These are phyloP conservation scores for Orussus abietinus DNA, from an alignment of 1,140 invertebrate genomes.

Conservation along the genomic window DNA sequence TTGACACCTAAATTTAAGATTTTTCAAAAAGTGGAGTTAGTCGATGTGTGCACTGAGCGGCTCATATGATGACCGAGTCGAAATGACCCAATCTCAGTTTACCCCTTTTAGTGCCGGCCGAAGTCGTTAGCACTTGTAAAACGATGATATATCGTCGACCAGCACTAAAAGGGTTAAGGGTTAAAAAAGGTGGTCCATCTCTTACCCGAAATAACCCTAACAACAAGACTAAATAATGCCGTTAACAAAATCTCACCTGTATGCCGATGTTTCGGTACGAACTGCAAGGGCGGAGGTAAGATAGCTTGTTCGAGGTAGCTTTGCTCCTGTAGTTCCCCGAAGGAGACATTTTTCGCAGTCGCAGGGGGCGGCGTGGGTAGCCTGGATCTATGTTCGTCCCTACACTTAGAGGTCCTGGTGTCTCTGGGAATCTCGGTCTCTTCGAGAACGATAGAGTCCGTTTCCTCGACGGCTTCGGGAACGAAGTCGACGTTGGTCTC, in stretches of 20 bases:
- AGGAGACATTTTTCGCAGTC: conserved; percentile 50
- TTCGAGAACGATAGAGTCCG: conserved; percentile 35
- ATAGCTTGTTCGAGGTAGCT: conserved; percentile 42
- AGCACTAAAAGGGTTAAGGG: no score
- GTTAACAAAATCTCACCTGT: conserved; percentile 27
- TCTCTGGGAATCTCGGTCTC: conserved; percentile 33
- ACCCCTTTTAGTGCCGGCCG: no score
- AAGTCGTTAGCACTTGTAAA: no score
- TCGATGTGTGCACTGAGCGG: no score
- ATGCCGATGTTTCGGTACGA: conserved; percentile 46
- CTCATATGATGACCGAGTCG: no score
- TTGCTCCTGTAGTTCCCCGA: conserved; percentile 44
- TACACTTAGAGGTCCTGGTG: conserved; percentile 15
- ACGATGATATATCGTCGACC: no score
- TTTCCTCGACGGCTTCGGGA: conserved; percentile 39
- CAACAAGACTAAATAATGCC: no score
- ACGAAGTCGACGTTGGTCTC: conserved; percentile 32
- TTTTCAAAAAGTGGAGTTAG: no score
- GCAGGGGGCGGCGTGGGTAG: conserved; percentile 45
- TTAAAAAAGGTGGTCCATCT: no score
- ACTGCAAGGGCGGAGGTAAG: conserved; percentile 44
- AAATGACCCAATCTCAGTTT: no score
- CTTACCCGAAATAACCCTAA: no score
- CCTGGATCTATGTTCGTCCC: conserved; percentile 28
- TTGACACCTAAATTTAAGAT: no score